Base-by-base conservation (phyloP, 2,113 vertebrate genomes). In the Kryptolebias marmoratus region DNA sequence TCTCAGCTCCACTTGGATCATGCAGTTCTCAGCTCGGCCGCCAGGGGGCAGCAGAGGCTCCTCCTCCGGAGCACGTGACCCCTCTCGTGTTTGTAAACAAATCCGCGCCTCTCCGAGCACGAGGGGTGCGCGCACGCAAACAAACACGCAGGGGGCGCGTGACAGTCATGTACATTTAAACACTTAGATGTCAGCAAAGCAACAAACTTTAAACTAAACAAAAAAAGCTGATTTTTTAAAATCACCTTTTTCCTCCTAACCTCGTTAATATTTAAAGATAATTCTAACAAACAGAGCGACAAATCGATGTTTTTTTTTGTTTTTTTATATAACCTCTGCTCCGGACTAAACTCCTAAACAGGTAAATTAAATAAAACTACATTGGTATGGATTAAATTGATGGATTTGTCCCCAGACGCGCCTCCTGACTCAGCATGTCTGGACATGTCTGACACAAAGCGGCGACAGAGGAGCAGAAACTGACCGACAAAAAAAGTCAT, bases 61-160 rank as follows among this genome's bases (percentile, higher is more conserved):
- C 72, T n/a, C 36, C 16, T 4, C 32, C 16, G 22, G 66, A 71
- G 75, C 84, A 70, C 86, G 74, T 81, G 86, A 83, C 75, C 22
- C 22, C 22, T 22, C 22, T 28, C 16, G 18, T 93, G 92, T 93
- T 94, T 92, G 88, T 93, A 93, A 93, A 93, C 93, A 94, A 91
- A 94, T 90, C 90, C 84, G 80, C 74, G 89, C 87, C 32, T 71
- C 52, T 1, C 58, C 6, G 76, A 58, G 79, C 73, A 70, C 64
- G 75, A 69, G 22, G 48, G 55, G 55, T 1, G 42, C 54, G 22
- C 8, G 28, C 54, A 42, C 48, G 14, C 68, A 13, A 30, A 8
- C 22, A 42, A 63, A 15, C 58, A 18, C 2, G 5, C 13, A 2
- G 31, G 42, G 4, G 5, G 70, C 4, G 68, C 58, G 58, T 44